A percentile compares a stretch with the other conserved stretches of the same genome.
phyloP scores from a whole-genome alignment of 2,113 vertebrate genomes.

The Bufo bufo region DNA sequence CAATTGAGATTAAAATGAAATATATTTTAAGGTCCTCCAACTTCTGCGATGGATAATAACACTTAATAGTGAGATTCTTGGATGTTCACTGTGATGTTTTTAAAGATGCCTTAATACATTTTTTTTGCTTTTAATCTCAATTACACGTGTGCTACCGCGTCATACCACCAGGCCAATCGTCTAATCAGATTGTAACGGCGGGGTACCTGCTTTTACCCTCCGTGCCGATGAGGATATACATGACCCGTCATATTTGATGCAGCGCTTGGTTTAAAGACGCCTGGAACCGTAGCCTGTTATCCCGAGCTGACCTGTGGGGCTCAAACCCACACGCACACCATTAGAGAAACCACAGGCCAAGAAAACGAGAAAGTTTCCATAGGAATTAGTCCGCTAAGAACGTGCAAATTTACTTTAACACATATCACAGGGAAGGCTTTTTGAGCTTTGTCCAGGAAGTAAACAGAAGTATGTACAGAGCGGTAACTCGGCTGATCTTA shows the following conservation, averaged over 20 bases:
- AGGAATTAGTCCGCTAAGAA: not conserved
- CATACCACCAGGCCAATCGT: too few relatives aligned
- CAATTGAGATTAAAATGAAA: too few relatives aligned
- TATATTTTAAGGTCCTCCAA: too few relatives aligned
- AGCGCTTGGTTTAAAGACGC: not conserved
- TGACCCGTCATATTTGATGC: not conserved
- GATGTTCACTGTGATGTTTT: too few relatives aligned
- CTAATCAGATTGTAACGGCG: too few relatives aligned
- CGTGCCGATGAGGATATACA: not conserved
- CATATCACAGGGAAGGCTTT: conserved; percentile 12
- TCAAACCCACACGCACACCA: conserved; percentile 32
- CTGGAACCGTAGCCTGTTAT: not conserved
- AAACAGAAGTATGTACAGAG: conserved; percentile 12
- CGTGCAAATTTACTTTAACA: conserved; percentile 34
- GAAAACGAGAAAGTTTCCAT: conserved; percentile 32
- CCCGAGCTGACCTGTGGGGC: conserved; percentile 31
- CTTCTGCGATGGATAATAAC: too few relatives aligned
- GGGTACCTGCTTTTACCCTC: not conserved
- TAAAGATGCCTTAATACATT: too few relatives aligned
- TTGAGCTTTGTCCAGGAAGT: conserved; percentile 16
- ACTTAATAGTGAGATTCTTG: too few relatives aligned
- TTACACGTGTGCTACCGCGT: too few relatives aligned
- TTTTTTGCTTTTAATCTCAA: too few relatives aligned
- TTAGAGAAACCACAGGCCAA: not conserved
- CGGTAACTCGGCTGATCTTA: not conserved